Evolutionary conservation across 2,113 vertebrate species (phyloP).

Genomic region (Oophaga pumilio): DNA sequence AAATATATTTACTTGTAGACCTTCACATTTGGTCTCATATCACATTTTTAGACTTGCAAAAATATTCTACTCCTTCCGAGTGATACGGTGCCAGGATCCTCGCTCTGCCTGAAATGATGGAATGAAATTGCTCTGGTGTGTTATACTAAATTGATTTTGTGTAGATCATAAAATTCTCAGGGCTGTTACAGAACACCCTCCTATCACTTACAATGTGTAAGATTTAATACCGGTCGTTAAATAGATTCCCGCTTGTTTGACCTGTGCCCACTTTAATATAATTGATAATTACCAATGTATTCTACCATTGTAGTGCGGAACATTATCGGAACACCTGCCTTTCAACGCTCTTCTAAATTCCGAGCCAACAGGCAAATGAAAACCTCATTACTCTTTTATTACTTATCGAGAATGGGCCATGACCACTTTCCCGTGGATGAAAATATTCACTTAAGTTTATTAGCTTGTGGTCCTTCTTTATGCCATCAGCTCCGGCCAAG

Average conservation of each 20-base stretch:
- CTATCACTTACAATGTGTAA: constrained; percentile 50
- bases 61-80: constrained; percentile 36
- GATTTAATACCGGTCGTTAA: constrained; percentile 22
- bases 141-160: constrained; percentile 58
- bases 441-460: constrained; percentile 54
- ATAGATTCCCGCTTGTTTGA: constrained; percentile 50
- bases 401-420: constrained; percentile 43
- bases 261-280: constrained; percentile 48
- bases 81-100: constrained; percentile 45
- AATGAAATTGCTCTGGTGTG: constrained; percentile 57
- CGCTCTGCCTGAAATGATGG: constrained; percentile 35
- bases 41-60: constrained; percentile 54
- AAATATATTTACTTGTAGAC: constrained; percentile 52
- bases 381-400: constrained; percentile 52
- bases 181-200: constrained; percentile 45
- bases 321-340: constrained; percentile 36
- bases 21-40: constrained; percentile 53
- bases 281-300: constrained; percentile 54
- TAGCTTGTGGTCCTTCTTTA: constrained; percentile 37
- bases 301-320: constrained; percentile 32
- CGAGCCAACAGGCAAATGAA: constrained; percentile 49
- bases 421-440: constrained; percentile 49
- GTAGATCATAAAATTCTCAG: constrained; percentile 55
- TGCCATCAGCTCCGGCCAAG: constrained; percentile 16
- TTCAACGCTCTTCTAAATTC: constrained; percentile 21